Conservation (phyloP, 1,140 invertebrate genomes). For the Drosophila setifemur region DNA sequence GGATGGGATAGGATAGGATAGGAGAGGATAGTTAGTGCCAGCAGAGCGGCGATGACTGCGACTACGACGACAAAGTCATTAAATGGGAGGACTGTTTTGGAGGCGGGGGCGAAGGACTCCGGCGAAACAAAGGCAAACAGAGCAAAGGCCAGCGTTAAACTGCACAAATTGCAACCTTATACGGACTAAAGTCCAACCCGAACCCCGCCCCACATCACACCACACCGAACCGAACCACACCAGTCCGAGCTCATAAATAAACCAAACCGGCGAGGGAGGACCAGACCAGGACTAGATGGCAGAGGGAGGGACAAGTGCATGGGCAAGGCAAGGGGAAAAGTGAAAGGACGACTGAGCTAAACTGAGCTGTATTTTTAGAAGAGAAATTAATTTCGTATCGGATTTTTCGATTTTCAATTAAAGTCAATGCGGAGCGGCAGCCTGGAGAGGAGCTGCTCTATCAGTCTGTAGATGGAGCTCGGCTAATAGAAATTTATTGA, state of each 20-base stretch:
- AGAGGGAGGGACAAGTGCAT: conserved; percentile 54
- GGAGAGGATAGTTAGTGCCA: conserved; percentile 42
- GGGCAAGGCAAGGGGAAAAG: conserved; percentile 57
- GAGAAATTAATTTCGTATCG: conserved; percentile 81
- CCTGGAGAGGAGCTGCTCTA: conserved; percentile 16
- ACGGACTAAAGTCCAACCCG: conserved; percentile 19
- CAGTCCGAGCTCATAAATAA: conserved; percentile 73
- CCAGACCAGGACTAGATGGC: not conserved
- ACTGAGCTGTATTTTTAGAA: conserved; percentile 68
- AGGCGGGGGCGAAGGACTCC: not conserved
- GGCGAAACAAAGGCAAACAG: conserved; percentile 39
- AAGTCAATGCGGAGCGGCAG: conserved; percentile 61
- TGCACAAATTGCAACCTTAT: conserved; percentile 81
- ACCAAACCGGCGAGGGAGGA: conserved; percentile 11
- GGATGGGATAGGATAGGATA: not conserved
- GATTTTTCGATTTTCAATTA: conserved; percentile 82
- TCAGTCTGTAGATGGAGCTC: conserved; percentile 9
- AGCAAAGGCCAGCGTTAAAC: conserved; percentile 77
- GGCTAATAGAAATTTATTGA: conserved; percentile 79
- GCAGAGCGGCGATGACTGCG: conserved; percentile 20
- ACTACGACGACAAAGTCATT: conserved; percentile 75
- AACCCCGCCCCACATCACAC: no score
- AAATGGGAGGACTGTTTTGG: conserved; percentile 26
- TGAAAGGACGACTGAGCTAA: conserved; percentile 39
- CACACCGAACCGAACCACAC: conserved; percentile 20